Conservation (phyloP, 2,888 invertebrate genomes). For the Eupithecia tripunctaria region DNA sequence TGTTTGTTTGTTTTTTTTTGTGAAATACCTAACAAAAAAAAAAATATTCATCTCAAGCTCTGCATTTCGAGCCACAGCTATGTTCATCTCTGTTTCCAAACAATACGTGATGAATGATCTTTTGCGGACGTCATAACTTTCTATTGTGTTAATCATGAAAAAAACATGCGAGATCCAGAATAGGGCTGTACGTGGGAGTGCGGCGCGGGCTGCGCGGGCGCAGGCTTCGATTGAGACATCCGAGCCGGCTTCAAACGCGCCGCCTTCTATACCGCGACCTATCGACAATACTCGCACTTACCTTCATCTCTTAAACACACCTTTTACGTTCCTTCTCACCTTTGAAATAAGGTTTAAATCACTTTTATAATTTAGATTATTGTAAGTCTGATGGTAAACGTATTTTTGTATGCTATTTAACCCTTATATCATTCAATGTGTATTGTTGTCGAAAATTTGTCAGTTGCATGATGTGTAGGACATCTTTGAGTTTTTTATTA, state of each 20-base stretch:
- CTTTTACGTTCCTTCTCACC: conserved; percentile 28
- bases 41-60: not conserved
- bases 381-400: conserved; percentile 18
- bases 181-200: conserved; percentile 63
- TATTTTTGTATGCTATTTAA: conserved; percentile 66
- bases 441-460: conserved; percentile 81
- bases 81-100: conserved; percentile 7
- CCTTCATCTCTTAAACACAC: conserved; percentile 45
- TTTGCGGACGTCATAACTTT: conserved; percentile 35
- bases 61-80: not conserved
- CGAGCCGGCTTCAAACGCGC: conserved; percentile 78
- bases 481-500: conserved; percentile 54
- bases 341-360: conserved; percentile 44
- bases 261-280: conserved; percentile 76
- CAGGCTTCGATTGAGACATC: conserved; percentile 81
- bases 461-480: conserved; percentile 76
- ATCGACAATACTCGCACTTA: conserved; percentile 58
- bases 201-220: conserved; percentile 57
- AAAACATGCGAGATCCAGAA: conserved; percentile 50
- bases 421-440: conserved; percentile 72
- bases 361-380: not conserved
- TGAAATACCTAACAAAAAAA: not conserved
- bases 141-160: conserved; percentile 49
- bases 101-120: conserved; percentile 25
- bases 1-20: not conserved